A percentile compares a stretch with the other conserved stretches of the same genome.
These are phyloP conservation scores for Charanyca ferruginea DNA, from an alignment of 2,888 invertebrate genomes.

Conservation along the genomic window DNA sequence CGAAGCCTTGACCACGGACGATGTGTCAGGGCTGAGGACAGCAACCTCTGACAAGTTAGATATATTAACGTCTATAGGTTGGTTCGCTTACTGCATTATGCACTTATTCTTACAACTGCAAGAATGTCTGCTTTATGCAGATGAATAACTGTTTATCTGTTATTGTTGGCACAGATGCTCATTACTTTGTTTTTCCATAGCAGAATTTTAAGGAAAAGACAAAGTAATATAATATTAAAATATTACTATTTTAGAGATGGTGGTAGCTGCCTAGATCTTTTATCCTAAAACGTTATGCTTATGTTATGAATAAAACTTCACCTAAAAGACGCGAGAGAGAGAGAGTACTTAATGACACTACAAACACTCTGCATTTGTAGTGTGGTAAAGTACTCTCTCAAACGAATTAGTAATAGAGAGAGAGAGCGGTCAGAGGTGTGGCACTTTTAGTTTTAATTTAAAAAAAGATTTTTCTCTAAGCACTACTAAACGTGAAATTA, in stretches of 20 bases:
- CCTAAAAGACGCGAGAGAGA: too few species aligned
- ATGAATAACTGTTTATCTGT: constrained; percentile 8
- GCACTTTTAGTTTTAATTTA: neutral
- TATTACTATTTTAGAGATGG: too few species aligned
- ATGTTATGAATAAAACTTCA: neutral
- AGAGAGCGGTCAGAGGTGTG: too few species aligned
- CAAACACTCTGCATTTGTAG: too few species aligned
- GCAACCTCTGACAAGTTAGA: constrained; percentile 56
- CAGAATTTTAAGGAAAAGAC: too few species aligned
- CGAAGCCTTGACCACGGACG: constrained; percentile 64
- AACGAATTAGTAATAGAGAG: neutral
- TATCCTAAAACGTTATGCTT: neutral
- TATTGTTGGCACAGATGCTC: neutral
- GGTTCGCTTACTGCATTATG: constrained; percentile 33
- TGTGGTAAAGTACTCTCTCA: neutral
- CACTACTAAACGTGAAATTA: neutral
- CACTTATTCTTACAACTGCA: constrained; percentile 26
- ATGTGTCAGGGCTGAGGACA: constrained; percentile 71
- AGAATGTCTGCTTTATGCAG: neutral
- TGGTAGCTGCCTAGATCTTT: neutral
- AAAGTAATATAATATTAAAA: neutral
- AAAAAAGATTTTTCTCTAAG: neutral
- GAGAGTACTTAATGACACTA: too few species aligned
- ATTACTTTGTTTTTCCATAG: neutral
- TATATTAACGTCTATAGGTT: constrained; percentile 23